These are phyloP conservation scores for Pterobdella sp. DNA, from an alignment of 2,888 invertebrate species.

Conservation along the genomic window DNA sequence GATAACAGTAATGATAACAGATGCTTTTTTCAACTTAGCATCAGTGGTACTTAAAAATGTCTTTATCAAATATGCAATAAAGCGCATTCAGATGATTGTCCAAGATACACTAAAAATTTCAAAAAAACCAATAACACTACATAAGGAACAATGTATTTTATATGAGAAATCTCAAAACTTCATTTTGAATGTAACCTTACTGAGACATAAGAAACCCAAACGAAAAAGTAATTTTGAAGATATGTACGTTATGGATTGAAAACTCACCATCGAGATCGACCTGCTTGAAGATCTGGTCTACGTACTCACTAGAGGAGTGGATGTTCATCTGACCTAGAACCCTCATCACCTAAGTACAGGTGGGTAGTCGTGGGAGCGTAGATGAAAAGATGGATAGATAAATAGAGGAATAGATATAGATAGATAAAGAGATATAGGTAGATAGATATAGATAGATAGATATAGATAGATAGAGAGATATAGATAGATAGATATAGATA, in stretches of 20 bases:
- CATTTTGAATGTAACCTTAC: no score
- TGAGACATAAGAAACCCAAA: neutral
- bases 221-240: no score
- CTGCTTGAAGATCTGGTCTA: conserved; percentile 32
- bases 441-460: neutral
- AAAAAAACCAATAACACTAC: no score
- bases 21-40: no score
- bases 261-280: conserved; percentile 34
- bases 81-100: no score
- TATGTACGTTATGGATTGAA: no score
- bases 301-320: conserved; percentile 28
- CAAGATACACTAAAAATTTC: no score
- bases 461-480: neutral
- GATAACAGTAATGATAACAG: no score
- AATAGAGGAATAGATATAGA: neutral
- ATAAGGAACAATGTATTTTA: no score
- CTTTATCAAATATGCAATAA: no score
- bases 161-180: no score
- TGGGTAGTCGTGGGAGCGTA: neutral
- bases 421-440: neutral
- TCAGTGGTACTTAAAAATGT: no score
- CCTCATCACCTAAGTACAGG: conserved; percentile 14
- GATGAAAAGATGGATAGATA: neutral
- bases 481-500: neutral
- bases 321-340: conserved; percentile 31